Base-by-base conservation (phyloP, 92 coral and sea anemone species). In the Phenganax marumi region DNA sequence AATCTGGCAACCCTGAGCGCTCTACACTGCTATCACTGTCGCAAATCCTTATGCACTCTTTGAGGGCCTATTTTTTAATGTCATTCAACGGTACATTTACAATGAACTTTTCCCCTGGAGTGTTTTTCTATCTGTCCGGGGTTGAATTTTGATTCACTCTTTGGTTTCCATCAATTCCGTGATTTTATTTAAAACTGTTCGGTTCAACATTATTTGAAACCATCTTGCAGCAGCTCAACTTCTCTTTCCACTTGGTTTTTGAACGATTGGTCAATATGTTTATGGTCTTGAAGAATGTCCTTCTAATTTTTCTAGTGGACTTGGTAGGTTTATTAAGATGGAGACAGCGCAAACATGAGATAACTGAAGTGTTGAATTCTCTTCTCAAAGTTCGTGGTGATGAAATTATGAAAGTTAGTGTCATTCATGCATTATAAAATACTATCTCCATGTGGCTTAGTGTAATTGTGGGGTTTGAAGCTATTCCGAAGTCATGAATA, bases 291-390 rank as follows among this genome's bases (percentile, higher is more conserved):
- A 6, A 50, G 63, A 14, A 14, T 14, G 63, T 14, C 3, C 1
- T 21, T 14, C 63, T 75, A 52, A 6, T 23, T n/a, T 70, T 60
- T 43, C 13, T 77, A 95, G 98, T 95, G 72, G 93, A 95, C 70
- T 89, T 95, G 54, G 98, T 95, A 52, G 98, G 98, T 58, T 76
- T 95, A 85, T 71, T 95, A 52, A 87, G 90, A 85, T 95, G 98
- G 98, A 87, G 91, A 60, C 88, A 91, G 18, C 92, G 91, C 75
- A 88, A 76, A 39, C 88, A 85, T 50, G 78, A 91, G 52, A 85
- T 93, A 14, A 91, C 91, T 48, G 78, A 87, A 8, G 98, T 95
- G 58, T 85, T 95, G 22, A 84, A 87, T 8, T 91, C 97, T 9
- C 88, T 95, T 18, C 68, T 90, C 3, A 92, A 89, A 81, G 93